phyloP scores from a whole-genome alignment of 2,113 vertebrate species.

The Bos taurus region DNA sequence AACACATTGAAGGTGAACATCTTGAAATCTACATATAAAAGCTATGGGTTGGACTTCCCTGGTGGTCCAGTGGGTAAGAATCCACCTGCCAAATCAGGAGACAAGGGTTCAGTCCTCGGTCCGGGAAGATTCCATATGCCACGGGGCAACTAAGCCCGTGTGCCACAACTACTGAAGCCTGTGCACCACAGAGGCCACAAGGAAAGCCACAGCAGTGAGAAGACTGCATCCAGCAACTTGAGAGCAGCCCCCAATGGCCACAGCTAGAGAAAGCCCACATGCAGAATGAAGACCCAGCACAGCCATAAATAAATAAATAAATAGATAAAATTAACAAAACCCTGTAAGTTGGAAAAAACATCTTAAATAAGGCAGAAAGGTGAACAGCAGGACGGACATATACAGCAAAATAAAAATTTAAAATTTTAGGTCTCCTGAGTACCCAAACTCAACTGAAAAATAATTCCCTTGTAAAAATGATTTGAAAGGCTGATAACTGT shows the following conservation, averaged over 20 bases:
- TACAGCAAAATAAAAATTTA: background rate
- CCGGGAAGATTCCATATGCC: background rate
- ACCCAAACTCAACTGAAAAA: background rate
- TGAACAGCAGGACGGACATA: accelerated
- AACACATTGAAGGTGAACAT: background rate
- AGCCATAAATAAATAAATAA: background rate
- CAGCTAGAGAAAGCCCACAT: background rate
- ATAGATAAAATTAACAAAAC: background rate
- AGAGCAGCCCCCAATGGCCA: background rate
- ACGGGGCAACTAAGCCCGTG: accelerated
- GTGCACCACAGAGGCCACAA: background rate
- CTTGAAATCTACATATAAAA: background rate
- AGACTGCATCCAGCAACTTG: background rate
- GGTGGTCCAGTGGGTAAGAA: background rate
- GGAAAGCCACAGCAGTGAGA: background rate
- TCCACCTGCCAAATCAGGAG: background rate
- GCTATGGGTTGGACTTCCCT: background rate
- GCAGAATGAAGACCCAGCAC: accelerated
- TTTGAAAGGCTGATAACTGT: background rate
- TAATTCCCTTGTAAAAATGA: background rate
- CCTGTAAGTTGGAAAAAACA: background rate
- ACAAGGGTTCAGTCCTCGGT: background rate
- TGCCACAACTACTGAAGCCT: background rate
- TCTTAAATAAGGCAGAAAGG: background rate
- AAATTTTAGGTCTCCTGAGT: background rate